Conservation (phyloP, 2,888 invertebrate species). For the Polymixis flavicincta region DNA sequence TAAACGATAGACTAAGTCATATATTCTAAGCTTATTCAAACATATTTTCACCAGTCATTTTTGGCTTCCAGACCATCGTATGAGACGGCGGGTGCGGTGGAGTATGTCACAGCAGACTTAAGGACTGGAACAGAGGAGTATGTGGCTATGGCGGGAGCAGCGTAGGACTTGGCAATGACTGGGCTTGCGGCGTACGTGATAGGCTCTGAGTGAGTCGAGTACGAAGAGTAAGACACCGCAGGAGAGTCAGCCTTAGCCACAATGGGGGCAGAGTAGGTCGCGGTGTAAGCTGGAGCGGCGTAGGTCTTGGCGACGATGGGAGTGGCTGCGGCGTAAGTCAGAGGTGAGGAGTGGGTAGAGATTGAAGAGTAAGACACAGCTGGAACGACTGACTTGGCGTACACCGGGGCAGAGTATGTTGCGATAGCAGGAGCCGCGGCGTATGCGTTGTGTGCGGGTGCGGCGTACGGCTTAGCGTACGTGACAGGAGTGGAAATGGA, state of each 20-base stretch:
- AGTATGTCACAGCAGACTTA: conserved; percentile 75
- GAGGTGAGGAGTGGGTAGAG: conserved; percentile 81
- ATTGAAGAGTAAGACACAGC: conserved; percentile 77
- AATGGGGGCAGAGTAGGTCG: conserved; percentile 77
- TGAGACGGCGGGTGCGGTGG: conserved; percentile 73
- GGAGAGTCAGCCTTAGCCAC: conserved; percentile 75
- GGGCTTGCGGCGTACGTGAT: conserved; percentile 81
- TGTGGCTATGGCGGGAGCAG: conserved; percentile 65
- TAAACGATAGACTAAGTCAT: background rate
- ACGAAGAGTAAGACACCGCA: conserved; percentile 49
- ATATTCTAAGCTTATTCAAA: conserved; percentile 32
- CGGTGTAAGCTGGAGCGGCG: conserved; percentile 66
- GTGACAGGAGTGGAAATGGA: conserved; percentile 77
- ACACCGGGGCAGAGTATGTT: conserved; percentile 72
- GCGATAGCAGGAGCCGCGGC: conserved; percentile 71
- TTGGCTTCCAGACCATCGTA: conserved; percentile 71
- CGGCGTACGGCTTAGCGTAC: conserved; percentile 73
- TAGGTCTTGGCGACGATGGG: conserved; percentile 61
- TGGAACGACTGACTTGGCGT: conserved; percentile 80
- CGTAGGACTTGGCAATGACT: conserved; percentile 84
- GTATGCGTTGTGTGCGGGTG: conserved; percentile 72
- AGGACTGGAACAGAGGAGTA: conserved; percentile 74
- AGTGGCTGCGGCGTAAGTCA: conserved; percentile 71
- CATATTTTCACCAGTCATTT: conserved; percentile 82
- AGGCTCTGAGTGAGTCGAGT: conserved; percentile 66